A percentile compares a stretch with the other conserved stretches of the same genome.
Evolutionary conservation across 2,797 vertebrate genomes (phyloP).

Genomic region (Catamblyrhynchus diadema): DNA sequence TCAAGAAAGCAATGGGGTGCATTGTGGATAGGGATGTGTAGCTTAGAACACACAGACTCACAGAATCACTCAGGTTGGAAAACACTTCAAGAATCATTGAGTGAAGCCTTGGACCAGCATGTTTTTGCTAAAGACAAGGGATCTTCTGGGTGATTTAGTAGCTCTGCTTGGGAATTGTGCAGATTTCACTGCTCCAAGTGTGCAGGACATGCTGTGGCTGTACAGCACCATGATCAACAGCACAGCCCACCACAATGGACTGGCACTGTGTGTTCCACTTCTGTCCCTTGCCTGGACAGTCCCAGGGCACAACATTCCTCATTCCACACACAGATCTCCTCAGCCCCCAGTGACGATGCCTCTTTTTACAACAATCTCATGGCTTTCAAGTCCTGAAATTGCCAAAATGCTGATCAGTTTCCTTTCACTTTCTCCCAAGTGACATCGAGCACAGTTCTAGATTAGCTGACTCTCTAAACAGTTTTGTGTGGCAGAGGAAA

Average conservation of each 20-base stretch:
- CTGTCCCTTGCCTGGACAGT: not conserved
- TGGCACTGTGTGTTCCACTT: not conserved
- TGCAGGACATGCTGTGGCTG: rapidly evolving
- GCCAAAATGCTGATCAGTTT: not conserved
- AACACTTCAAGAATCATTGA: not conserved
- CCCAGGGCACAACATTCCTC: not conserved
- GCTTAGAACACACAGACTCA: not conserved
- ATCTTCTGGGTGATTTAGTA: not conserved
- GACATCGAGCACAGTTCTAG: not conserved
- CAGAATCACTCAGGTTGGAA: not conserved
- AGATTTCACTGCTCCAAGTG: not conserved
- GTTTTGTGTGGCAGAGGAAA: not conserved
- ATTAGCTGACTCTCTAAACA: not conserved
- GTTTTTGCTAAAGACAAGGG: not conserved
- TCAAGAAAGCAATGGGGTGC: rapidly evolving
- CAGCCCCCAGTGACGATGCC: not conserved
- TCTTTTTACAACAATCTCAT: not conserved
- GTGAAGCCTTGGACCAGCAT: not conserved
- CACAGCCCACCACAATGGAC: not conserved
- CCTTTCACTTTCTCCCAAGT: not conserved
- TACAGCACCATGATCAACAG: not conserved
- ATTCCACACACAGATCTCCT: not conserved
- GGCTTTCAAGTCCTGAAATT: not conserved
- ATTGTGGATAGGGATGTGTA: not conserved
- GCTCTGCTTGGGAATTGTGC: not conserved